These are phyloP conservation scores for Poecile atricapillus DNA, from an alignment of 2,113 vertebrate species.

Conservation along the genomic window DNA sequence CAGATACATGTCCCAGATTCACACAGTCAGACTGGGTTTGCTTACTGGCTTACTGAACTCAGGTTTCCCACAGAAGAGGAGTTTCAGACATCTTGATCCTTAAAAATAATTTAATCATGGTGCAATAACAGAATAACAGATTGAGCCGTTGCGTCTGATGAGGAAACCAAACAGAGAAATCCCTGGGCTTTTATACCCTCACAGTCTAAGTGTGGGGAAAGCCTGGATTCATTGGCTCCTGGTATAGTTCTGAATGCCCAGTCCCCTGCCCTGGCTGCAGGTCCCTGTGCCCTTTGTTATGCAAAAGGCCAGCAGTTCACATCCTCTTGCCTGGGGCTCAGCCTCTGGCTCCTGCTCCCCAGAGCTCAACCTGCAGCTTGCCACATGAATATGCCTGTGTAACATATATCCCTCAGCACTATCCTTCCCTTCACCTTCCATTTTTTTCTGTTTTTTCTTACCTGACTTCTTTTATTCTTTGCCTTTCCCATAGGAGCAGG, in stretches of 20 bases:
- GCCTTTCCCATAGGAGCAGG: background rate
- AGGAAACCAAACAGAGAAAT: background rate
- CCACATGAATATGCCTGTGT: accelerated
- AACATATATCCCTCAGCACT: background rate
- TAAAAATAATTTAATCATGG: background rate
- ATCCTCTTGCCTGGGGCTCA: background rate
- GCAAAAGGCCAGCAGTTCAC: background rate
- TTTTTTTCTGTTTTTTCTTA: background rate
- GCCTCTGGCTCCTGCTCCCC: background rate
- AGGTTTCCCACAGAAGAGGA: background rate
- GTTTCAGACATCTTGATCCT: background rate
- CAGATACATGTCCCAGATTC: background rate
- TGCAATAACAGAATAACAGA: background rate
- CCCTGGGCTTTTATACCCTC: too few species aligned
- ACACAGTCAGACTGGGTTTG: background rate
- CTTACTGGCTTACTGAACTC: too few species aligned
- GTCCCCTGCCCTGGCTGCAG: background rate
- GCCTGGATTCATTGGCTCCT: background rate
- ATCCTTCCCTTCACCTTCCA: background rate
- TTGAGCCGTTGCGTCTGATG: background rate
- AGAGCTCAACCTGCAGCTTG: background rate
- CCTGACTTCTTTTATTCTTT: background rate
- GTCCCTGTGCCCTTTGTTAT: too few species aligned
- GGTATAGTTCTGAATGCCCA: background rate
- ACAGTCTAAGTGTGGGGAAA: background rate